Conservation (phyloP, 2,888 invertebrate species). For the Cancer borealis region DNA sequence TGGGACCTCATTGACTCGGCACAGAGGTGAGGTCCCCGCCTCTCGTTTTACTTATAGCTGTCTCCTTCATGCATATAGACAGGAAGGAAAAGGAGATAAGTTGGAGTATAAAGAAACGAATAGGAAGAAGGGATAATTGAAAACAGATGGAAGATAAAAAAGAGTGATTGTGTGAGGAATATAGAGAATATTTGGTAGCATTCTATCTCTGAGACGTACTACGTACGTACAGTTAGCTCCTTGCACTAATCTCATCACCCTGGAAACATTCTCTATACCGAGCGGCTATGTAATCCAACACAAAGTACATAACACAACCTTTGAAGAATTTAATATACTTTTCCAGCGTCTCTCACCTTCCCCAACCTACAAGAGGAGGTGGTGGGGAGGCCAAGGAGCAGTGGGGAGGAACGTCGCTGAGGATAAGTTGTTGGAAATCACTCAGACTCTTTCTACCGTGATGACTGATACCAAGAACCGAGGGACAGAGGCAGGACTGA, state of each 20-base stretch:
- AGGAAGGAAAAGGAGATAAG: background rate
- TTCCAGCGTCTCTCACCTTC: background rate
- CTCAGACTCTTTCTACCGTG: background rate
- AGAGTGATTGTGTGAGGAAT: background rate
- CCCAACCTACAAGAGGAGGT: background rate
- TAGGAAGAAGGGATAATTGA: background rate
- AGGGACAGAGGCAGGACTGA: background rate
- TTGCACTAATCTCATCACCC: background rate
- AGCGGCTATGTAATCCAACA: background rate
- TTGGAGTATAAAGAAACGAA: background rate
- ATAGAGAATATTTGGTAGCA: background rate
- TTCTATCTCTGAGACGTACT: background rate
- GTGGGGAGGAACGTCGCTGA: background rate
- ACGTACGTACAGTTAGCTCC: background rate
- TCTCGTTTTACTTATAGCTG: background rate
- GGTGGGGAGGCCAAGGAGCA: background rate
- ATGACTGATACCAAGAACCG: background rate
- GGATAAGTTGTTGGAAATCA: background rate
- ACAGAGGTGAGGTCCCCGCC: background rate
- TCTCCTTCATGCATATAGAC: background rate
- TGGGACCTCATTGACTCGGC: constrained; percentile 20
- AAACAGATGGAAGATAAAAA: background rate
- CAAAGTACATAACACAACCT: background rate
- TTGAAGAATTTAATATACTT: background rate
- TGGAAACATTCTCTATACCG: background rate